These are phyloP conservation scores for Fukomys damarensis DNA, from an alignment of 2,113 vertebrate genomes.

Conservation along the genomic window DNA sequence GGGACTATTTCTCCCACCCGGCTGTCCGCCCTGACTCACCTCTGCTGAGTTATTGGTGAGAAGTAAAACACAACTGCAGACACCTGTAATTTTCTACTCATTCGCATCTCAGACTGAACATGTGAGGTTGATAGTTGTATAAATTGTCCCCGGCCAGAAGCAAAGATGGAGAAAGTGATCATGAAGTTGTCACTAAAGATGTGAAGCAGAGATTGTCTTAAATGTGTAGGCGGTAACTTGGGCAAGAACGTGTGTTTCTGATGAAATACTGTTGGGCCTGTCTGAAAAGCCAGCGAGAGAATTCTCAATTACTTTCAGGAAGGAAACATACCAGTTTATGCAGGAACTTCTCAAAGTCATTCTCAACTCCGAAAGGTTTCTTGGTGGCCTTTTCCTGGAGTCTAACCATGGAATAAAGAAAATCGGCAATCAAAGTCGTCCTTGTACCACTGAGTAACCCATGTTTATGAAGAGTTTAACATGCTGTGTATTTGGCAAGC, in stretches of 20 bases:
- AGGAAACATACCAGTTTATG: conserved; percentile 54
- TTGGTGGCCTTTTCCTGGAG: conserved; percentile 61
- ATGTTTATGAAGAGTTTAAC: not conserved
- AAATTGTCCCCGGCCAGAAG: not conserved
- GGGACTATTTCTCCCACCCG: not conserved
- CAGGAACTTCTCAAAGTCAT: conserved; percentile 57
- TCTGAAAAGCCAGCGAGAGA: not conserved
- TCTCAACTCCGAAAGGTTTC: conserved; percentile 60
- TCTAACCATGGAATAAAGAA: conserved; percentile 64
- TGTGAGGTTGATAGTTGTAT: not conserved
- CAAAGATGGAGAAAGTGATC: not conserved
- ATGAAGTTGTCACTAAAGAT: not conserved
- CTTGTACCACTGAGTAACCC: not conserved
- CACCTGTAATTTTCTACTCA: not conserved
- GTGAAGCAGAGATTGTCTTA: not conserved
- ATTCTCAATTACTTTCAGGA: conserved; percentile 27
- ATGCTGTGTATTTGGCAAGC: not conserved
- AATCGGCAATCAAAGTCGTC: not conserved
- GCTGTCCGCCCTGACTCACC: not conserved
- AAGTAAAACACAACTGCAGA: conserved; percentile 34
- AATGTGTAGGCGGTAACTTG: not conserved
- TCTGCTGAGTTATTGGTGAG: conserved; percentile 39
- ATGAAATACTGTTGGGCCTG: not conserved
- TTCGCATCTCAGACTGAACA: not conserved
- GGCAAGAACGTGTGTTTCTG: not conserved